Percentiles rank a stretch among this genome's conserved stretches.
These are phyloP conservation scores for Toxonevra muliebris DNA, from an alignment of 2,888 invertebrate genomes.

Conservation along the genomic window DNA sequence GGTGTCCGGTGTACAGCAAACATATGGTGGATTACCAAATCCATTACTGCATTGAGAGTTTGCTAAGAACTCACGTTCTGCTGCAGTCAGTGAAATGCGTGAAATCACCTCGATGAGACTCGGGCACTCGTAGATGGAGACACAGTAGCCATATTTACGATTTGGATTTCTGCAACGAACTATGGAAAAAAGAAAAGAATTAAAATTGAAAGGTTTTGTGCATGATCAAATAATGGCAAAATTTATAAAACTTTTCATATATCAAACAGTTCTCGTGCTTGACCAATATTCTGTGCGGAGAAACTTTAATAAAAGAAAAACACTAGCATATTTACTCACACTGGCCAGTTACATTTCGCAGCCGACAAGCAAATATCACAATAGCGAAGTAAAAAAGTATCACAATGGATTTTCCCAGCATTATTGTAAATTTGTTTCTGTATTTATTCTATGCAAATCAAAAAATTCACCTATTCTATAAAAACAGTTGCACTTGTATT, in stretches of 20 bases:
- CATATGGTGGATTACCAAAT: constrained; percentile 51
- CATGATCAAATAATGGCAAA: too few relatives aligned
- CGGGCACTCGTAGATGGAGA: constrained; percentile 59
- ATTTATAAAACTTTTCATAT: too few relatives aligned
- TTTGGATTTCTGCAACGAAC: constrained; percentile 68
- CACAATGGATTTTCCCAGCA: constrained; percentile 1
- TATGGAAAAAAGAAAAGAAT: constrained; percentile 31
- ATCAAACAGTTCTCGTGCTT: too few relatives aligned
- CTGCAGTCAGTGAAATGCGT: constrained; percentile 35
- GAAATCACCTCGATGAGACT: constrained; percentile 48
- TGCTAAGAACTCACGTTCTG: constrained; percentile 49
- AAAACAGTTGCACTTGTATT: too few relatives aligned
- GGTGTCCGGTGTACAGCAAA: constrained; percentile 58
- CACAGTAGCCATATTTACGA: constrained; percentile 51
- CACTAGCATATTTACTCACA: constrained; percentile 9
- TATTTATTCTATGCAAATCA: background rate
- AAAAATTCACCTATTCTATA: too few relatives aligned
- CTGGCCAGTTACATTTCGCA: constrained; percentile 15
- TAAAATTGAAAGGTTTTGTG: too few relatives aligned
- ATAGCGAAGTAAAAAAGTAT: background rate
- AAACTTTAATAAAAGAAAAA: too few relatives aligned
- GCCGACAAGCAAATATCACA: background rate
- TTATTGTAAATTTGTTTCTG: background rate
- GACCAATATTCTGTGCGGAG: too few relatives aligned
- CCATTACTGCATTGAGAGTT: constrained; percentile 56